Percentiles rank a stretch among this genome's conserved stretches.
These are phyloP conservation scores for Schizothorax lantsangensis DNA, from an alignment of 2,797 vertebrate genomes.

Conservation along the genomic window DNA sequence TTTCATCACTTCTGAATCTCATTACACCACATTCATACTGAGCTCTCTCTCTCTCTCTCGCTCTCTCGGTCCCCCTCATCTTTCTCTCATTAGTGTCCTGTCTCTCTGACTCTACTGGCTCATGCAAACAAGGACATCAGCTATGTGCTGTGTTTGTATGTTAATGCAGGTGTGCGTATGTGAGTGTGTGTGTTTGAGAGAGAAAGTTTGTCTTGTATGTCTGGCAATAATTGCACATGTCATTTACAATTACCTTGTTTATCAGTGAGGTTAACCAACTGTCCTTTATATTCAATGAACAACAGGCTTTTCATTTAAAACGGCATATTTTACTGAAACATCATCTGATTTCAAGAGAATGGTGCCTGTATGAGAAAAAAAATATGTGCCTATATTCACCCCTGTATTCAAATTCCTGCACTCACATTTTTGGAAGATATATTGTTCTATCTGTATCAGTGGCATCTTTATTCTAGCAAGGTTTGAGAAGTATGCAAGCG, in stretches of 20 bases:
- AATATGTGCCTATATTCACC: not conserved
- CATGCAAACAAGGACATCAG: slow-evolving; percentile 36
- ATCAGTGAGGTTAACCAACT: slow-evolving; percentile 23
- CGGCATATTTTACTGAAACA: not conserved
- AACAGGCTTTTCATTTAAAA: slow-evolving; percentile 31
- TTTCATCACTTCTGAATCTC: not conserved
- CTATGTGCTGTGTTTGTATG: slow-evolving; percentile 13
- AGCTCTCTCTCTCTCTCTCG: slow-evolving; percentile 3
- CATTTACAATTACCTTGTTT: slow-evolving; percentile 36
- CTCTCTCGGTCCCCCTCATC: not conserved
- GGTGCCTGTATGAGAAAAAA: not conserved
- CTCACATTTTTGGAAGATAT: not conserved
- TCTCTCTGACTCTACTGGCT: slow-evolving; percentile 17
- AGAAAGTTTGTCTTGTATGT: slow-evolving; percentile 8
- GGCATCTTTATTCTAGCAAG: not conserved
- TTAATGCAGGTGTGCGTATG: slow-evolving; percentile 17
- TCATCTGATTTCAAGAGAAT: slow-evolving; percentile 11
- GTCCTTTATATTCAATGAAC: slow-evolving; percentile 23
- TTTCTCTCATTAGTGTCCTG: slow-evolving; percentile 31
- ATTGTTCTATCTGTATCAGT: not conserved
- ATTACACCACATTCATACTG: slow-evolving; percentile 4
- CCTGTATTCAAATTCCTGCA: not conserved
- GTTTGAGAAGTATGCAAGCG: slow-evolving; percentile 28
- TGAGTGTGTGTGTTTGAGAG: slow-evolving; percentile 13
- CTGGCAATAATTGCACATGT: slow-evolving; percentile 18